Conservation (phyloP, 2,888 invertebrate genomes). For the Colostygia pectinataria region DNA sequence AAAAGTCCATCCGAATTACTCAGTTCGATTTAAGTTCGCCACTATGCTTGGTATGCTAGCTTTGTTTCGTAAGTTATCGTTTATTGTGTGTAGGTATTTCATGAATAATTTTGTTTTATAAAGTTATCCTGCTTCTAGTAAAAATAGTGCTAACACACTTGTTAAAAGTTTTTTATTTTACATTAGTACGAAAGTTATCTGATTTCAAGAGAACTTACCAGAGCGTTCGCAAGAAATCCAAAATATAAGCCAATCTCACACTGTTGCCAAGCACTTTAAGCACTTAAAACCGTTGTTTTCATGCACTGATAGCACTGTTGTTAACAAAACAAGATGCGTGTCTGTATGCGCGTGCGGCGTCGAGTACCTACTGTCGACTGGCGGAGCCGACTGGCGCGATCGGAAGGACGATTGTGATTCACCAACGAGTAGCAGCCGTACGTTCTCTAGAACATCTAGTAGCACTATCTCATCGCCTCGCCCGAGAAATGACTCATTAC, state of each 20-base stretch:
- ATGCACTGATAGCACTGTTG: constrained; percentile 62
- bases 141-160: neutral
- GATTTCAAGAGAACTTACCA: constrained; percentile 35
- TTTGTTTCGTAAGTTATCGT: neutral
- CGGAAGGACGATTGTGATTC: constrained; percentile 69
- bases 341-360: constrained; percentile 67
- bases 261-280: constrained; percentile 51
- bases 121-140: constrained; percentile 10
- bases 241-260: constrained; percentile 34
- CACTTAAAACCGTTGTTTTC: constrained; percentile 62
- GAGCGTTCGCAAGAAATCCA: constrained; percentile 35
- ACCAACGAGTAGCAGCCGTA: constrained; percentile 58
- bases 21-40: too few species aligned
- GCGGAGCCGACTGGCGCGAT: constrained; percentile 45
- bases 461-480: constrained; percentile 46
- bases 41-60: too few species aligned
- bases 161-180: neutral
- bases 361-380: constrained; percentile 54
- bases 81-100: neutral
- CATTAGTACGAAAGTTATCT: neutral
- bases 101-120: constrained; percentile 5
- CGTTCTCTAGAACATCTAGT: constrained; percentile 57
- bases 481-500: constrained; percentile 53
- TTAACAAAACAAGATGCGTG: constrained; percentile 54
- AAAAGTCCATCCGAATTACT: too few species aligned